Evolutionary conservation across 1,140 invertebrate genomes (phyloP).

Genomic region (Drosophila prosaltans): DNA sequence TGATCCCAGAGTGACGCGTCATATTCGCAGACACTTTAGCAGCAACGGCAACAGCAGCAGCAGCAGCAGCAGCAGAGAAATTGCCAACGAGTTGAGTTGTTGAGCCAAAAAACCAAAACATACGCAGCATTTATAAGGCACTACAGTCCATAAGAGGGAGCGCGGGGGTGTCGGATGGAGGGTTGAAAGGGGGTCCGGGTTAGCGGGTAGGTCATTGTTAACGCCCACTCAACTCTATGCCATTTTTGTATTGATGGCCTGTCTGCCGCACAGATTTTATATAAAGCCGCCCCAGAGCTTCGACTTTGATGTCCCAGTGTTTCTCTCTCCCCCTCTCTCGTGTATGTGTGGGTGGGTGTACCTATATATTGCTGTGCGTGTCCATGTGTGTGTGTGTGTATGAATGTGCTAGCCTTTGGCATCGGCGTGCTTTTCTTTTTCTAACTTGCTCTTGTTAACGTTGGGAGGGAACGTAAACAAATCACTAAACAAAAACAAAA

Average conservation of each 20-base stretch:
- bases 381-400: slow-evolving; percentile 1
- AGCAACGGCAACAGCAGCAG: slow-evolving; percentile 46
- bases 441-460: slow-evolving; percentile 30
- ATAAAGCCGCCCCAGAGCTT: slow-evolving; percentile 73
- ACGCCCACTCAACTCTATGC: slow-evolving; percentile 80
- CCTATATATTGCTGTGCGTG: slow-evolving; percentile 10
- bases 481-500: slow-evolving; percentile 70
- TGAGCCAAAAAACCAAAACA: slow-evolving; percentile 81
- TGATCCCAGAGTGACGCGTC: slow-evolving; percentile 78
- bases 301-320: slow-evolving; percentile 31
- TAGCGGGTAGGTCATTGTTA: slow-evolving; percentile 64
- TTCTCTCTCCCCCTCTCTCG: too few species aligned
- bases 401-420: slow-evolving; percentile 68
- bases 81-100: slow-evolving; percentile 79
- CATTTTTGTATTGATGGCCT: slow-evolving; percentile 80
- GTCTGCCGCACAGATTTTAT: slow-evolving; percentile 80
- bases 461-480: slow-evolving; percentile 62
- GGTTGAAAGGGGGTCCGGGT: slow-evolving; percentile 19
- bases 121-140: slow-evolving; percentile 79
- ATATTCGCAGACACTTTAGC: slow-evolving; percentile 79
- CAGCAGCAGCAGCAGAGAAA: slow-evolving; percentile 65
- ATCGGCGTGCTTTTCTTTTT: slow-evolving; percentile 61
- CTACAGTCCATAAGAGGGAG: slow-evolving; percentile 58
- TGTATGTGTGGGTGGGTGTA: slow-evolving; percentile 2
- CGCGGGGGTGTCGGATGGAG: background rate